Evolutionary conservation across 2,888 invertebrate genomes (phyloP), one percentile per base, ranked within the genome.

Genomic region (Gibbula magus): DNA sequence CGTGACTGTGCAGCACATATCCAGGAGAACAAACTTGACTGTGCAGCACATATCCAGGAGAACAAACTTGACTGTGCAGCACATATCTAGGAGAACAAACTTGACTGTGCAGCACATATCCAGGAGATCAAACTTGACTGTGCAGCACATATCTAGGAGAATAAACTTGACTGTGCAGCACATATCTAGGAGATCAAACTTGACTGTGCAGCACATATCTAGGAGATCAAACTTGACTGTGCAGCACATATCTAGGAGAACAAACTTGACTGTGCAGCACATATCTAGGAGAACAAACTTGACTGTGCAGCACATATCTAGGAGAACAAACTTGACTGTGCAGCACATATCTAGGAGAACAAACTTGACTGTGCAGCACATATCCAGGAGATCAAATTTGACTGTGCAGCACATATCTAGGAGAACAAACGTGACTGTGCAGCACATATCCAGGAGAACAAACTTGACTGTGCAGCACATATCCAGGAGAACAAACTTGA

Each of bases 61-160:
- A 67, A 73, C 22, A 16, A 53, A 45, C 52, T 25, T 18, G 18
- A 75, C 81, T 35, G 56, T 81, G 22, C 66, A n/a, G n/a, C n/a
- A n/a, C n/a, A 70, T 5, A n/a, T n/a, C n/a, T n/a, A n/a, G n/a
- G n/a, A n/a, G n/a, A n/a, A n/a, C n/a, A n/a, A n/a, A n/a, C n/a
- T n/a, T n/a, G n/a, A n/a, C n/a, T n/a, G 70, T 70, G 70, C 70
- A 70, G 32, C 53, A 79, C 79, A 74, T 74, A 51, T 79, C 80
- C 39, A 78, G 32, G 29, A 78, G 54, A 67, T 78, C 22, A 16
- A 53, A 45, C 52, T 25, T 18, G 18, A 75, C 81, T 35, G 56
- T 81, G 22, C 66, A n/a, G n/a, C n/a, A n/a, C n/a, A 70, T 5
- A n/a, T n/a, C n/a, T n/a, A n/a, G n/a, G n/a, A n/a, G n/a, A n/a